Base-by-base conservation (phyloP, 2,888 invertebrate species). In the Andrena fulva region DNA sequence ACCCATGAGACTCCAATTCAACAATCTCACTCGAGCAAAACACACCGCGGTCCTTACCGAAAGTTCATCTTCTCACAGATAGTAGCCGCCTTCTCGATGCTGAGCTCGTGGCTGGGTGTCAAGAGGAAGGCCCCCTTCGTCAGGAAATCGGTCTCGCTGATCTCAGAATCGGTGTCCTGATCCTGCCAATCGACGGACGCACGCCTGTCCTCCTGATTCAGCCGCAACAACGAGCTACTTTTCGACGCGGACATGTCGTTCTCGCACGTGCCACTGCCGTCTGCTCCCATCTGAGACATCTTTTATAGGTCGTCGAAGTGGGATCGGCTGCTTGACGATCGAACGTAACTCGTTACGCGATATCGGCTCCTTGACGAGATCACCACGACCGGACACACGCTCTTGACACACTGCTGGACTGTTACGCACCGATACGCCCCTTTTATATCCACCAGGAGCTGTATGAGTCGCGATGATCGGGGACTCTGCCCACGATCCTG, bases 41-140 rank as follows among this genome's bases (percentile, higher is more conserved):
- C 8, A 20, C 54, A 20, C 8, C n/a, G 8, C 24, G 10, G 2
- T 59, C 66, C 92, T 91, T 87, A 93, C 93, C 93, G 91, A 84
- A 98, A 97, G 94, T 97, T 97, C 96, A 98, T 97, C 94, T 97
- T 97, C 95, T 98, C 98, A 94, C 97, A 97, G 91, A 98, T 97
- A 89, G 96, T 95, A 59, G 97, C 97, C 2, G 97, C 97, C 88
- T 97, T 97, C 94, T 98, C 97, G 96, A 98, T 96, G 92, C 96
- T 97, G 89, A 98, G 95, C 92, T 98, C 97, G 94, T 97, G 97
- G 71, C 97, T 97, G 59, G 98, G 98, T 63, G 98, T 98, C 89
- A 98, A 95, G 68, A 98, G 96, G 94, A 98, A 98, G 56, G 97
- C 97, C 67, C 96, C 96, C 94, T 97, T 97, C 64, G 97, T 97